Percentiles rank a stretch among this genome's conserved stretches.
These are phyloP conservation scores for Holocentrus rufus DNA, from an alignment of 2,797 vertebrate genomes.

Conservation along the genomic window DNA sequence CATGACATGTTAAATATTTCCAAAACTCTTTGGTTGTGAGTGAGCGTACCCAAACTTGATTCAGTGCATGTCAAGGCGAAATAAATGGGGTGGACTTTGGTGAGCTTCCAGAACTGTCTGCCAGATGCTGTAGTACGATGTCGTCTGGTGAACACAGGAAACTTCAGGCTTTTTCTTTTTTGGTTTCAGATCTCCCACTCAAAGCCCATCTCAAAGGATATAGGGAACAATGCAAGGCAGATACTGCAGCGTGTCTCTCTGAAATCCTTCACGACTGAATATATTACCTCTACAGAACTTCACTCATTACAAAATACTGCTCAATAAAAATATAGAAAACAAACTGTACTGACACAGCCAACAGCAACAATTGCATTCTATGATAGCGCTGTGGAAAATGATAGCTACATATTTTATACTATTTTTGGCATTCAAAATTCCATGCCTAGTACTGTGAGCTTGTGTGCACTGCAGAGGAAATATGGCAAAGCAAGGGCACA, in stretches of 20 bases:
- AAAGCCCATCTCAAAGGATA: conserved; percentile 37
- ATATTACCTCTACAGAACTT: conserved; percentile 56
- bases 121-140: not conserved
- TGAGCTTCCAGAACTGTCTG: conserved; percentile 13
- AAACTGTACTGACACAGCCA: conserved; percentile 47
- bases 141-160: conserved; percentile 1
- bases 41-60: not conserved
- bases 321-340: conserved; percentile 57
- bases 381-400: conserved; percentile 44
- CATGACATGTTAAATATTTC: not conserved
- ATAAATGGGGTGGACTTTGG: not conserved
- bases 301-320: conserved; percentile 51
- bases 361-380: conserved; percentile 42
- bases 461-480: conserved; percentile 28
- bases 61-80: not conserved
- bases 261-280: conserved; percentile 48
- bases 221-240: conserved; percentile 9
- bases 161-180: conserved; percentile 11
- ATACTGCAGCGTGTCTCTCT: conserved; percentile 32
- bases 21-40: not conserved
- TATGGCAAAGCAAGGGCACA: conserved; percentile 32
- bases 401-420: conserved; percentile 54
- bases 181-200: conserved; percentile 10
- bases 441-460: conserved; percentile 12
- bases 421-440: conserved; percentile 49